A percentile compares a stretch with the other conserved stretches of the same genome.
Conservation (phyloP, 2,113 vertebrate species). For the Mus musculus region GRCm39 chr12:115292501-115293000, state of each 20-base stretch:
- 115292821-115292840: neutral
- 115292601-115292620: neutral
- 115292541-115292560: neutral
- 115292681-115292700: constrained; percentile 9
- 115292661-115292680: neutral
- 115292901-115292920: too few species aligned
- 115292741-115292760: neutral
- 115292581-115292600: neutral
- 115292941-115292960: too few species aligned
- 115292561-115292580: neutral
- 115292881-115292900: too few species aligned
- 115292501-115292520: neutral
- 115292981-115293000: too few species aligned
- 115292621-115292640: neutral
- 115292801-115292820: neutral
- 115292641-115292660: neutral
- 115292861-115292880: neutral
- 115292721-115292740: neutral
- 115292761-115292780: neutral
- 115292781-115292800: neutral
- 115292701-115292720: neutral
- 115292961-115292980: too few species aligned
- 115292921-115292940: too few species aligned
- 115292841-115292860: neutral
- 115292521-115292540: neutral